Percentiles rank a stretch among this genome's conserved stretches.
phyloP scores from a whole-genome alignment of 2,113 vertebrate genomes.

The Cyanistes caeruleus region DNA sequence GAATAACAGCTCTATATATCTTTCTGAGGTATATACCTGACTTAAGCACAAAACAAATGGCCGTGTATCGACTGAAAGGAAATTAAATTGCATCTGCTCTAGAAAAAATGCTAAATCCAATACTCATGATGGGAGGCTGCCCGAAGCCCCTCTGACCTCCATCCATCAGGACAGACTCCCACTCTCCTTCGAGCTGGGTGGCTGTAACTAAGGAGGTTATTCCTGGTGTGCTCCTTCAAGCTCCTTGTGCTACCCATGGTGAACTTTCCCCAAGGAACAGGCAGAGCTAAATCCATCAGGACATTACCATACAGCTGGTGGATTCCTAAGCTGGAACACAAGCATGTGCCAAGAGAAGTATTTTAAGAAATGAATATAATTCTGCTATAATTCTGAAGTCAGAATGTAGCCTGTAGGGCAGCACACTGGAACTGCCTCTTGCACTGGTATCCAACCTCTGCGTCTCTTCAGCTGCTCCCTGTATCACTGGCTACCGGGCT shows the following conservation, averaged over 20 bases:
- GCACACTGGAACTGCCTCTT: not conserved
- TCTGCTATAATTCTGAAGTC: not conserved
- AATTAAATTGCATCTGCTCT: not conserved
- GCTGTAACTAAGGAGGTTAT: not conserved
- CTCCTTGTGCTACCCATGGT: not conserved
- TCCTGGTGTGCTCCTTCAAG: not conserved
- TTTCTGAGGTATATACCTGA: not conserved
- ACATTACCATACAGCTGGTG: not conserved
- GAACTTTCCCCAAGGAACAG: not conserved
- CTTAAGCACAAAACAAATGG: not conserved
- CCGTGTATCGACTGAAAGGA: not conserved
- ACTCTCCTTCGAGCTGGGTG: rapidly evolving
- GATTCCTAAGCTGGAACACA: not conserved
- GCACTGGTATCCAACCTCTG: not conserved
- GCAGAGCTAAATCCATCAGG: not conserved
- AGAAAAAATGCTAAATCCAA: not conserved
- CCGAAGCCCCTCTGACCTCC: not conserved
- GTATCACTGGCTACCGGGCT: rapidly evolving
- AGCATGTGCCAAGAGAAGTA: not conserved
- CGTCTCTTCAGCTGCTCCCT: not conserved
- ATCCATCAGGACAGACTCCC: not conserved
- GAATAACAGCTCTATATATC: not conserved
- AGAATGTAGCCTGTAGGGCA: not conserved
- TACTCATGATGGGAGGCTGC: not conserved
- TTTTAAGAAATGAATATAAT: not conserved